Conservation (phyloP, 2,797 vertebrate genomes). For the Dallia pectoralis region DNA sequence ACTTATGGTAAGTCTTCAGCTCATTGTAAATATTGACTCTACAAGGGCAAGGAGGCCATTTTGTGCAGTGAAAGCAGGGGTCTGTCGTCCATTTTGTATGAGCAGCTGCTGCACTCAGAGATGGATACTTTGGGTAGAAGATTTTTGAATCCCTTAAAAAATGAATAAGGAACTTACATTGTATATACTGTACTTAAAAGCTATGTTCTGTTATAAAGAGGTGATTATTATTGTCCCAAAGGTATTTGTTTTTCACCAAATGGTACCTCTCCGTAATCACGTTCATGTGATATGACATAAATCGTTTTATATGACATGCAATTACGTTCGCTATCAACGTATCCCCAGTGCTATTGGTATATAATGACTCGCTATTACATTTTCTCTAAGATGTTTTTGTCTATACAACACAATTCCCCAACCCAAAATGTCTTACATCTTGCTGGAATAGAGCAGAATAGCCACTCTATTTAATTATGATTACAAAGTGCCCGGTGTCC, state of each 20-base stretch:
- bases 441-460: too few relatives aligned
- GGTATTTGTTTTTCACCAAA: not conserved
- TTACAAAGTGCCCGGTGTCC: too few relatives aligned
- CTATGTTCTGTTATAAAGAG: not conserved
- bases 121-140: conserved; percentile 20
- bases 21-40: conserved; percentile 18
- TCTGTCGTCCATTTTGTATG: conserved; percentile 76
- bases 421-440: too few relatives aligned
- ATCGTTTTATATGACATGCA: too few relatives aligned
- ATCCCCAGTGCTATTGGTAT: too few relatives aligned
- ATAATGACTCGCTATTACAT: too few relatives aligned
- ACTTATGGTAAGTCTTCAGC: not conserved
- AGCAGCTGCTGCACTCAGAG: conserved; percentile 55
- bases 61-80: conserved; percentile 65
- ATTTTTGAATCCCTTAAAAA: conserved; percentile 26
- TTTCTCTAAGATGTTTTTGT: too few relatives aligned
- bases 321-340: too few relatives aligned
- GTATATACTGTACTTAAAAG: not conserved
- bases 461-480: too few relatives aligned
- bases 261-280: not conserved
- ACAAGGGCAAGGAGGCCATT: conserved; percentile 72
- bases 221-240: not conserved
- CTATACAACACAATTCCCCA: too few relatives aligned
- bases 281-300: too few relatives aligned
- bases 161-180: not conserved